Evolutionary conservation across 2,888 invertebrate genomes (phyloP).

Genomic region (Cerastoderma edule): DNA sequence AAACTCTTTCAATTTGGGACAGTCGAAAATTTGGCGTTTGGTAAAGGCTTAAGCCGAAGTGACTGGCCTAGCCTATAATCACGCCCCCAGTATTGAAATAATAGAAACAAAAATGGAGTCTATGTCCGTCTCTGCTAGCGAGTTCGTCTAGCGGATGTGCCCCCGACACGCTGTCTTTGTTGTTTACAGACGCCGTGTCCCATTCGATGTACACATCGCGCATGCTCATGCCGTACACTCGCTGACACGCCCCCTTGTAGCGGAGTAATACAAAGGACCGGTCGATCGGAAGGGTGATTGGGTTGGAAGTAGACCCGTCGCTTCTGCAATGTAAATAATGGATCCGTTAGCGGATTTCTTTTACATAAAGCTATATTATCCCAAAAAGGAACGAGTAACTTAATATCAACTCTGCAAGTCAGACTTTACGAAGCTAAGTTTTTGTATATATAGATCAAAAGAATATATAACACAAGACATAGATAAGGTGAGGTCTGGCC

Average conservation of each 20-base stretch:
- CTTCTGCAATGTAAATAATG: conserved; percentile 36
- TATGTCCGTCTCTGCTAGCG: conserved; percentile 38
- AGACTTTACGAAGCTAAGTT: too few relatives aligned
- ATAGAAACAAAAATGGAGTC: conserved; percentile 48
- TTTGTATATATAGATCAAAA: too few relatives aligned
- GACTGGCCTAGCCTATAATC: background rate
- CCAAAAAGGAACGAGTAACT: too few relatives aligned
- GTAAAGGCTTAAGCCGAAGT: too few relatives aligned
- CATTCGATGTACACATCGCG: conserved; percentile 28
- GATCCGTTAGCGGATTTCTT: too few relatives aligned
- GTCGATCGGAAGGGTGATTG: conserved; percentile 36
- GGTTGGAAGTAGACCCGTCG: conserved; percentile 23
- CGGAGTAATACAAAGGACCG: conserved; percentile 39
- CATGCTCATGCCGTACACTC: conserved; percentile 31
- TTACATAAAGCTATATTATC: too few relatives aligned
- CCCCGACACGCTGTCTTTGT: conserved; percentile 24
- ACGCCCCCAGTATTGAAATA: conserved; percentile 1
- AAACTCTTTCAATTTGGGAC: too few relatives aligned
- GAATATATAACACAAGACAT: too few relatives aligned
- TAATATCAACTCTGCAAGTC: too few relatives aligned
- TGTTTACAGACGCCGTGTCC: conserved; percentile 32
- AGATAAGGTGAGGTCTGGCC: too few relatives aligned
- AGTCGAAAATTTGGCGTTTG: too few relatives aligned
- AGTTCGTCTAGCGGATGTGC: conserved; percentile 47
- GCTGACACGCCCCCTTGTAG: conserved; percentile 39